Conservation (phyloP, 2,113 vertebrate genomes). For the Castor canadensis region DNA sequence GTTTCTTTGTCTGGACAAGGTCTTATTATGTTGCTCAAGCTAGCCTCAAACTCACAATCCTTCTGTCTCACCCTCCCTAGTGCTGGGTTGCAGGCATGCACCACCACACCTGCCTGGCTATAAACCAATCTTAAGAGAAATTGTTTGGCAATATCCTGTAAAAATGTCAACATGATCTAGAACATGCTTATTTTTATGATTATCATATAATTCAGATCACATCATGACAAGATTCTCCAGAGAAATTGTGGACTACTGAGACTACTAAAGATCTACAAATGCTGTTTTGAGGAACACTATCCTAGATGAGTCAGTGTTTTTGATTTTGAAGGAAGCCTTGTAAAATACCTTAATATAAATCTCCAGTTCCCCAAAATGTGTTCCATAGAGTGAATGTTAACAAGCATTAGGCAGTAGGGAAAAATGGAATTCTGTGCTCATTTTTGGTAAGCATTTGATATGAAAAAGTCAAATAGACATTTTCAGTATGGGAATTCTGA, state of each 20-base stretch:
- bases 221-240: background rate
- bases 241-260: background rate
- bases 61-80: background rate
- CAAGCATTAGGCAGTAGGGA: background rate
- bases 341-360: conserved; percentile 25
- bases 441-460: background rate
- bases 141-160: background rate
- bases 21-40: background rate
- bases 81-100: background rate
- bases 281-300: background rate
- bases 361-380: background rate
- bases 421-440: background rate
- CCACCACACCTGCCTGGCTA: background rate
- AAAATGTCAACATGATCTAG: background rate
- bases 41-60: background rate
- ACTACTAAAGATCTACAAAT: background rate
- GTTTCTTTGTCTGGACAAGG: background rate
- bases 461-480: background rate
- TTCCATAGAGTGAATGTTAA: background rate
- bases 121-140: background rate
- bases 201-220: background rate
- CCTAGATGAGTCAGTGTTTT: background rate
- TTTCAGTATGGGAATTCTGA: background rate
- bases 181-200: background rate
- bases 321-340: background rate